phyloP scores from a whole-genome alignment of 2,888 invertebrate species.

The Hipparchia sbordonii region DNA sequence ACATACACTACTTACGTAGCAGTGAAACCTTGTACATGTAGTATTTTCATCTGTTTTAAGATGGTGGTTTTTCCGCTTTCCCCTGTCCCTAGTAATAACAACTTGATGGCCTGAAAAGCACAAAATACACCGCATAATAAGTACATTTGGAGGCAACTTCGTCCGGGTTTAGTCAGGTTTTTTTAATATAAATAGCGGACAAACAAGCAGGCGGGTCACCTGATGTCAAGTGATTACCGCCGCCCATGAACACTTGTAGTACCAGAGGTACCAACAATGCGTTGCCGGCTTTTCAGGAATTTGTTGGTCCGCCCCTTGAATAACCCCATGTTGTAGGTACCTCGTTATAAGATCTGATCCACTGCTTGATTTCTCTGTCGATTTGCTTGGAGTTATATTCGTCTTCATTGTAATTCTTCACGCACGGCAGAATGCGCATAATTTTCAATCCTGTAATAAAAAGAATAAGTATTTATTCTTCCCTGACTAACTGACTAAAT shows the following conservation, averaged over 20 bases:
- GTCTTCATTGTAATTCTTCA: constrained; percentile 61
- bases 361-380: constrained; percentile 79
- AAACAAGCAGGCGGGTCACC: no score
- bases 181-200: no score
- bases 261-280: no score
- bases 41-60: constrained; percentile 93
- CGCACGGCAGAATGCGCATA: constrained; percentile 65
- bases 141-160: no score
- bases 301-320: no score
- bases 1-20: constrained; percentile 58
- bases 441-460: background rate
- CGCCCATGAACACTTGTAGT: no score
- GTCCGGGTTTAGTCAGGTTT: no score
- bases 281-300: no score
- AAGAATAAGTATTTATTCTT: no score
- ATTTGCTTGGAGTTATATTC: constrained; percentile 73
- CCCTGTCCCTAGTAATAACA: constrained; percentile 87
- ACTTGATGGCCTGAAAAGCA: constrained; percentile 77
- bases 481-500: no score
- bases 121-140: no score
- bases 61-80: constrained; percentile 94
- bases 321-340: constrained; percentile 51
- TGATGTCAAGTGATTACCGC: no score
- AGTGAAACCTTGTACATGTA: constrained; percentile 90
- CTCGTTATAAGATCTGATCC: constrained; percentile 79